Evolutionary conservation across 2,888 invertebrate species (phyloP), one percentile per base, ranked within the genome.

Genomic region (Diogma glabrata): DNA sequence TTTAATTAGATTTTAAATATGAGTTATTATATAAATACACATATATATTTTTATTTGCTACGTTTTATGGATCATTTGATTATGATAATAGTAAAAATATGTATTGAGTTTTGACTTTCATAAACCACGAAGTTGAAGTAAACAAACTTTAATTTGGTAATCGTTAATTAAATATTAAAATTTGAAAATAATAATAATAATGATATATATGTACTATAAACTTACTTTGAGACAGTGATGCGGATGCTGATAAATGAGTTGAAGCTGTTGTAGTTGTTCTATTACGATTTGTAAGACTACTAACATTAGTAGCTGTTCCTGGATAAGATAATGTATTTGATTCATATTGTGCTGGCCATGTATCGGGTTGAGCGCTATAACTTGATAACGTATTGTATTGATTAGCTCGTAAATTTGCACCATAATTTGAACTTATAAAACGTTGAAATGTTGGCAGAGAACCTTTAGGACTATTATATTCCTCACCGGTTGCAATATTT

Each of bases 191-290:
- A 45, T 20, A n/a, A 7, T 43, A n/a, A n/a, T n/a, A n/a, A n/a
- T n/a, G n/a, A n/a, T n/a, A n/a, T n/a, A n/a, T n/a, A n/a, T n/a
- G n/a, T n/a, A n/a, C n/a, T 14, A 60, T 63, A 55, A 59, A 79
- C 85, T 83, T 70, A 85, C 85, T 79, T 67, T 83, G 82, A 61
- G 82, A 75, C 57, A 85, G 73, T 57, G 81, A 81, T 54, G 82
- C 81, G 52, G 84, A 78, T 43, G 85, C 83, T 53, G 80, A 78
- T 47, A 80, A 69, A 61, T 76, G 77, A 45, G 62, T 24, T 5
- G 46, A 46, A 9, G 46, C 16, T 16, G 46, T 26, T 8, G 43
- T 6, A 3, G 43, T 22, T n/a, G n/a, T n/a, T n/a, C n/a, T n/a
- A 43, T 43, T 43, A 24, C 46, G 46, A 46, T 24, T 24, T 17